Evolutionary conservation across 2,113 vertebrate species (phyloP), one percentile per base, ranked within the genome.

Genomic region (Formicarius rufipectus): DNA sequence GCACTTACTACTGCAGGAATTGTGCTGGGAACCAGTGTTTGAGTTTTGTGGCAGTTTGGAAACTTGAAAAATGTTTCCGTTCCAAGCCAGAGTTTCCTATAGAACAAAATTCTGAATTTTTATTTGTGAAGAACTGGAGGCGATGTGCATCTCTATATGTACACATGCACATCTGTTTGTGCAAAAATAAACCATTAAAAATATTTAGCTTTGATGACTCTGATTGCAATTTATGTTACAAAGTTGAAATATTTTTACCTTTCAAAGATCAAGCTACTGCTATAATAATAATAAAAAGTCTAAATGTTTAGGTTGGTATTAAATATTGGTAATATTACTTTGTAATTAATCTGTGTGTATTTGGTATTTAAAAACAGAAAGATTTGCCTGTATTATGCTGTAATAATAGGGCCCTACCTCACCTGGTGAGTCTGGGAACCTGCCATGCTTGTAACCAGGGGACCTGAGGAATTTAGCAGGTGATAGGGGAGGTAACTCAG

Each of bases 161-260:
- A 28, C 40, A 6, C 1, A 2, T 15, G 14, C 2, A 3, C 7
- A 42, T 37, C 8, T 53, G 7, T 69, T 12, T 25, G 7, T 79
- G 56, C 45, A 79, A 83, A 91, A 71, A 55, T 31, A 21, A 73
- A 74, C 9, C 7, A 31, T 11, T 55, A 60, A 62, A 74, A 75
- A 49, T 4, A 3, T 59, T 84, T 81, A 55, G 6, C 55, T 77
- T 81, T 40, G 25, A 25, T 77, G 25, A 25, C 74, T 84, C 58
- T 64, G 27, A 67, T 71, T 78, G 56, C 33, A 62, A 28, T 89
- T 89, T 89, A 59, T 7, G 22, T 66, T 82, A 47, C 10, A 24
- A 88, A 67, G 24, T 50, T 71, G 58, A 75, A 86, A 58, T 83
- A 56, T 35, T 86, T 90, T 85, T 52, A 39, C 23, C 71, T 78